A percentile compares a stretch with the other conserved stretches of the same genome.
Evolutionary conservation across 1,140 invertebrate genomes (phyloP).

Genomic region (Solenopsis invicta): DNA sequence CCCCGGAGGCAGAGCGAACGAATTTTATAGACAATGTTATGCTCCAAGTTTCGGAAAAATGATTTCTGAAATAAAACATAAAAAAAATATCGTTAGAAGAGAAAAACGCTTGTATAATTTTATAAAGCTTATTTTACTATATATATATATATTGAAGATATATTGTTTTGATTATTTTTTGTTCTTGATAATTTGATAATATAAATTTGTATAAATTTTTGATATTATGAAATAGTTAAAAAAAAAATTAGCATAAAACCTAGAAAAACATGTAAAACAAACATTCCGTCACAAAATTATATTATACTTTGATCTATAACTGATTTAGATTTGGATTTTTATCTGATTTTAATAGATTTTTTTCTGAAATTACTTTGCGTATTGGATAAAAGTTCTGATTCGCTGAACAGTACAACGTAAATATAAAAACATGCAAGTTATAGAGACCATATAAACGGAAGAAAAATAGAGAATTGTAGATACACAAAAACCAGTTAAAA

Average conservation of each 20-base stretch:
- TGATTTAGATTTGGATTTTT: neutral
- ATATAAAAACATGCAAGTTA: neutral
- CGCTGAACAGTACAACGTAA: neutral
- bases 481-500: neutral
- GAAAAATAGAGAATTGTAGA: neutral
- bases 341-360: neutral
- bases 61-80: neutral
- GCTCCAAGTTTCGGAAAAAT: neutral
- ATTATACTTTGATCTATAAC: neutral
- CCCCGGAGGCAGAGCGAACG: neutral
- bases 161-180: neutral
- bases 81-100: neutral
- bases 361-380: neutral
- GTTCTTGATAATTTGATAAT: neutral
- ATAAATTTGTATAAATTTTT: neutral
- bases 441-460: neutral
- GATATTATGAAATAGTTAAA: conserved; percentile 6
- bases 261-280: too few species aligned
- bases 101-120: neutral
- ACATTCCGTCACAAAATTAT: too few species aligned
- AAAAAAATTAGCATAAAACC: neutral
- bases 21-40: conserved; percentile 12
- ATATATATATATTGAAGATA: neutral
- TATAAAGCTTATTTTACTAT: neutral
- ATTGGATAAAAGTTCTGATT: neutral